Conservation (phyloP, 2,888 invertebrate genomes). For the Kryphioiulus occultus region DNA sequence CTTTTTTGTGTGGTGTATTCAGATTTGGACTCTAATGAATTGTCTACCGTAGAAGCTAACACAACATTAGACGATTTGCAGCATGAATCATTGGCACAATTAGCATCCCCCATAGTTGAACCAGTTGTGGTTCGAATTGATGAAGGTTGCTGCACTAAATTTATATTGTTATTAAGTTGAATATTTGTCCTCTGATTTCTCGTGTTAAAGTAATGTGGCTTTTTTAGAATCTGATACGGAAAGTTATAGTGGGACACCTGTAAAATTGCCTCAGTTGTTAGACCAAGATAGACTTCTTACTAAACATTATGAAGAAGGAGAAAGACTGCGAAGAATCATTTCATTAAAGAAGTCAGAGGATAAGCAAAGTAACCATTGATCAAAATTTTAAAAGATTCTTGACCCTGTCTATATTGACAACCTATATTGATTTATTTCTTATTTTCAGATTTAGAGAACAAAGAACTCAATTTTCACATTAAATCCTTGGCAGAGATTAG, state of each 20-base stretch:
- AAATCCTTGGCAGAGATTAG: constrained; percentile 76
- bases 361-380: neutral
- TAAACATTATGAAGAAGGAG: neutral
- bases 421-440: neutral
- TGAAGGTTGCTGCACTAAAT: constrained; percentile 72
- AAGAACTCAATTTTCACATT: constrained; percentile 59
- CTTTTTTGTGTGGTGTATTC: neutral
- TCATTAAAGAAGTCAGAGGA: neutral
- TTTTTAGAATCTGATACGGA: constrained; percentile 77
- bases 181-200: constrained; percentile 49
- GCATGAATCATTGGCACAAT: constrained; percentile 62
- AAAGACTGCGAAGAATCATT: neutral
- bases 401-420: neutral
- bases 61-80: constrained; percentile 58
- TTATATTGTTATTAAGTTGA: neutral
- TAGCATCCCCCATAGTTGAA: constrained; percentile 62
- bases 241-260: constrained; percentile 68
- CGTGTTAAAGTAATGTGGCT: constrained; percentile 62
- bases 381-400: neutral
- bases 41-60: neutral
- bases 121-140: constrained; percentile 80
- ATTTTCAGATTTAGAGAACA: constrained; percentile 41
- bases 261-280: constrained; percentile 47
- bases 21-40: neutral
- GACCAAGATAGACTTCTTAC: neutral